Conservation (phyloP, 2,113 vertebrate genomes). For the Circaetus cinerascens region DNA sequence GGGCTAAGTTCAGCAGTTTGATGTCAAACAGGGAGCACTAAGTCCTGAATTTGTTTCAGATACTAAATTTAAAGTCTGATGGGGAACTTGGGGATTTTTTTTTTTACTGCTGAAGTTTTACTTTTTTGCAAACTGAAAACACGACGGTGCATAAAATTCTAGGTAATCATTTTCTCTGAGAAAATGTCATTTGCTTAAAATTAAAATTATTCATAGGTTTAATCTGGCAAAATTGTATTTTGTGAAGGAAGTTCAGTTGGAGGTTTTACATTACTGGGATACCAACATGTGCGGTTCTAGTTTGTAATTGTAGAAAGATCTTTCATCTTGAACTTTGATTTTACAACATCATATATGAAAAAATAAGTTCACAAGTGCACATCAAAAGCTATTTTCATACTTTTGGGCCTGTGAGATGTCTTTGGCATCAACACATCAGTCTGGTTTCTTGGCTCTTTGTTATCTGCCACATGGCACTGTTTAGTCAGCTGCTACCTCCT, state of each 20-base stretch:
- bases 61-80: constrained; percentile 19
- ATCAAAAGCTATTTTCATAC: neutral
- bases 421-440: neutral
- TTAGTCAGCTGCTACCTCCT: neutral
- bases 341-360: neutral
- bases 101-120: neutral
- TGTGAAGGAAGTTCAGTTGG: neutral
- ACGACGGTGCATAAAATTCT: neutral
- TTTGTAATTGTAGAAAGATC: neutral
- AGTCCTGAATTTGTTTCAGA: constrained; percentile 14
- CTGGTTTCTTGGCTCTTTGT: neutral
- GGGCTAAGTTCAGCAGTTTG: constrained; percentile 24
- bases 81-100: neutral
- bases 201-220: neutral
- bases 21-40: neutral
- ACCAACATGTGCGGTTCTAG: neutral
- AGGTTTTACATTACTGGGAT: neutral
- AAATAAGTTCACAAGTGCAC: neutral
- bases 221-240: neutral
- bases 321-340: neutral
- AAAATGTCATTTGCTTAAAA: neutral
- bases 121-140: neutral
- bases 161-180: neutral
- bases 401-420: neutral
- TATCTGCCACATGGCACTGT: neutral